Evolutionary conservation across 2,797 vertebrate genomes (phyloP).

Genomic region (Acanthurus tractus): DNA sequence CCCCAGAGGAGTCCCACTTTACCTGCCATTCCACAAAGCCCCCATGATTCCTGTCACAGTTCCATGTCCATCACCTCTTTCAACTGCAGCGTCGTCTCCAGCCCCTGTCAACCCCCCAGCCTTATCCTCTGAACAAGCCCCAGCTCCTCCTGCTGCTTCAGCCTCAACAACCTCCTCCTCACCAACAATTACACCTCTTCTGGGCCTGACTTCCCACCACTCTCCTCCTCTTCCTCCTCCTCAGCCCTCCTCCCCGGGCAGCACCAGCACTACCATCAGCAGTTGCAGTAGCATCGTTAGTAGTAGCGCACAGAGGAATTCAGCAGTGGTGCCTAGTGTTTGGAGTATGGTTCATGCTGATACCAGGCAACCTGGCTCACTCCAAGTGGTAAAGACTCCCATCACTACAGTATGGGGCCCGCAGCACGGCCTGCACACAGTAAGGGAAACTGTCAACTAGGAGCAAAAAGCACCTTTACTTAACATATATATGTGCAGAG

Average conservation of each 20-base stretch:
- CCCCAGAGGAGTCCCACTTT: conserved; percentile 52
- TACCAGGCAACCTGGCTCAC: conserved; percentile 64
- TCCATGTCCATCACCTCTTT: conserved; percentile 18
- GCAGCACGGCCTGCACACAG: conserved; percentile 76
- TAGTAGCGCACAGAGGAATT: conserved; percentile 55
- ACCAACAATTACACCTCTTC: conserved; percentile 29
- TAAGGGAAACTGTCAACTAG: conserved; percentile 85
- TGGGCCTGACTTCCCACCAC: conserved; percentile 53
- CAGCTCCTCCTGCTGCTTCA: conserved; percentile 1
- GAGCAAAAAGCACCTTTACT: conserved; percentile 12
- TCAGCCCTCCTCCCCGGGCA: conserved; percentile 42
- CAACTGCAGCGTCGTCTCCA: conserved; percentile 9
- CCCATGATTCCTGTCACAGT: conserved; percentile 42
- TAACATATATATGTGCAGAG: neutral
- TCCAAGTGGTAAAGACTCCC: conserved; percentile 72
- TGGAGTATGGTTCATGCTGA: conserved; percentile 83
- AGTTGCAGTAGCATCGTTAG: conserved; percentile 14
- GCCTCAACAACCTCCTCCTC: conserved; percentile 19
- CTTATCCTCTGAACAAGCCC: conserved; percentile 24
- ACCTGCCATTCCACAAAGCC: conserved; percentile 65
- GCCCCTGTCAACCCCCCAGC: neutral
- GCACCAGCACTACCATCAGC: conserved; percentile 26
- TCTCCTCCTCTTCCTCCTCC: conserved; percentile 15
- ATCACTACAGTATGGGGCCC: conserved; percentile 80
- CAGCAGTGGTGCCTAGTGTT: conserved; percentile 67